Conservation (phyloP, 2,113 vertebrate genomes). For the Hemichromis elongatus region DNA sequence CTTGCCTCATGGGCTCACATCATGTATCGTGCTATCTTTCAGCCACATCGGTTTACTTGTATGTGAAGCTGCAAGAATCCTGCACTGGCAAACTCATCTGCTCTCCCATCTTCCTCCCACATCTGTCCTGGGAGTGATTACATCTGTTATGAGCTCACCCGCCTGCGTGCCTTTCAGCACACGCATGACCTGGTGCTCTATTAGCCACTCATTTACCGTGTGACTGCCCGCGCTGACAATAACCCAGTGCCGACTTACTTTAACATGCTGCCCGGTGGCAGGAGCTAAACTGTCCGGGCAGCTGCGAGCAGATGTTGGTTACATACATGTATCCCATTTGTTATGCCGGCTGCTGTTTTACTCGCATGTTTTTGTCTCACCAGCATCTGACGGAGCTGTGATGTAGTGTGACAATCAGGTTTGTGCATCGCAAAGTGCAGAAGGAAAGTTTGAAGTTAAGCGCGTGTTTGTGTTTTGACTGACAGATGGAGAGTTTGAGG, state of each 20-base stretch:
- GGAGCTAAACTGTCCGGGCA: neutral
- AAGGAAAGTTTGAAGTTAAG: neutral
- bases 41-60: neutral
- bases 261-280: neutral
- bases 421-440: neutral
- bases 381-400: neutral
- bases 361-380: neutral
- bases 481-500: neutral
- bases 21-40: neutral
- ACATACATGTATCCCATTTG: neutral
- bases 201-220: slow-evolving; percentile 29
- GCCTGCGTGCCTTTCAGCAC: neutral
- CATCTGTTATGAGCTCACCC: neutral
- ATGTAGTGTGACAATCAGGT: neutral
- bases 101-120: neutral
- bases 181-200: neutral
- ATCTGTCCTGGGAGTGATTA: slow-evolving; percentile 9
- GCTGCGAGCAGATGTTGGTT: neutral
- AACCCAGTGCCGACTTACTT: neutral
- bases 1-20: slow-evolving; percentile 3
- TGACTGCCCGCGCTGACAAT: slow-evolving; percentile 13
- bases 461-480: neutral
- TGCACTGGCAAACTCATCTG: neutral
- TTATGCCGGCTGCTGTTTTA: neutral
- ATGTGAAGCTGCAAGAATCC: neutral